Conservation (phyloP, 1,140 invertebrate species). For the Antheraea pernyi region DNA sequence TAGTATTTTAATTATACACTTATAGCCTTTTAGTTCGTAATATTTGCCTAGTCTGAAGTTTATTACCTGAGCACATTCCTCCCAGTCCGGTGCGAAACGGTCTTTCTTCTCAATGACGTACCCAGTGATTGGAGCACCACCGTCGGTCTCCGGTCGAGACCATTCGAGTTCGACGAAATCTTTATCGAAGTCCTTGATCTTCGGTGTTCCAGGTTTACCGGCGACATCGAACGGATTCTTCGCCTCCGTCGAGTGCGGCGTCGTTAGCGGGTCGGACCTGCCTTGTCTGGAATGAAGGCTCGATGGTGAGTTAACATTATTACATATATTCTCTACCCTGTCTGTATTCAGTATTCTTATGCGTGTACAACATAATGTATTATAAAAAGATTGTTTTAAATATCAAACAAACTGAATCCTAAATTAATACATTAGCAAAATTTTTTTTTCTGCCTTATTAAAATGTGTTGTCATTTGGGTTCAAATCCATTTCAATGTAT, state of each 20-base stretch:
- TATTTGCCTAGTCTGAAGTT: not conserved
- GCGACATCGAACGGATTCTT: conserved; percentile 97
- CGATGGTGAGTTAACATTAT: not conserved
- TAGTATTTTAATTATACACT: not conserved
- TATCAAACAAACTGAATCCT: no score
- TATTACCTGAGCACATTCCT: conserved; percentile 87
- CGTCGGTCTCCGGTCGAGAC: conserved; percentile 91
- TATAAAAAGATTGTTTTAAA: no score
- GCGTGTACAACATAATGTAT: no score
- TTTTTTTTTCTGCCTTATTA: no score
- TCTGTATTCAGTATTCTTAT: no score
- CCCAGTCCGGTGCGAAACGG: conserved; percentile 92
- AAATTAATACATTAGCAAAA: no score
- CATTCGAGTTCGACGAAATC: conserved; percentile 98
- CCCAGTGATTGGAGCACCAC: conserved; percentile 93
- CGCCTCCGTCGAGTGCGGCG: conserved; percentile 94
- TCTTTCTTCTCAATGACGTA: conserved; percentile 98
- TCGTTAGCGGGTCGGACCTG: conserved; percentile 95
- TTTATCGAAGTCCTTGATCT: conserved; percentile 94
- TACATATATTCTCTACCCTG: no score
- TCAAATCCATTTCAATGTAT: no score
- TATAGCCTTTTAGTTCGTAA: no score
- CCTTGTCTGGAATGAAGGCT: conserved; percentile 83
- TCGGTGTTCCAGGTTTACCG: conserved; percentile 84
- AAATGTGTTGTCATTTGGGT: no score